Base-by-base conservation (phyloP, 2,888 invertebrate genomes). In the Apocheima hispidaria region DNA sequence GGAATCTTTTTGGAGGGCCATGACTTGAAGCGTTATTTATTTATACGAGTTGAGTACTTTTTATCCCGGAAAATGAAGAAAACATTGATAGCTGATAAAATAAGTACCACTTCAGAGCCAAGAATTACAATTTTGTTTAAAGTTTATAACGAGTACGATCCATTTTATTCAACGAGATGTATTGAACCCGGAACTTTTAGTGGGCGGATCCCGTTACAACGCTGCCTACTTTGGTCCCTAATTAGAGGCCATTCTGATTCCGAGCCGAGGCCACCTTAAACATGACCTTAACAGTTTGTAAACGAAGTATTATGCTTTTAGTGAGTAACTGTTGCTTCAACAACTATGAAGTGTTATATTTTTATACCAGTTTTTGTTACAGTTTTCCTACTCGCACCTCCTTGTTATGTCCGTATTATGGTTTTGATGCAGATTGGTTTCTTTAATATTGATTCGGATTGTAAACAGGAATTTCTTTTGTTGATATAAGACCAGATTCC, bases 141-240 rank as follows among this genome's bases (percentile, higher is more conserved):
- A 6, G 14, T 14, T 14, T 35, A 38, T 18, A 18, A 4, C 20
- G 4, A 10, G 20, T 38, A 16, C 16, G 10, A 38, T 20, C 20
- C 41, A n/a, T 12, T 18, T 46, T 12, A 18, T n/a, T 18, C 9
- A 44, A 9, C 7, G 30, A 20, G 30, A 30, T 61, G 65, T 71
- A 64, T 70, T 65, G 65, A 71, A 75, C 78, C 72, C 79, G 75
- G 77, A 78, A 76, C 72, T 63, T 30, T 30, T 9, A 40, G 70
- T 71, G 66, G 71, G 71, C 60, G 71, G 60, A 56, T 51, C 53
- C 71, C 68, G 69, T 69, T 68, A 69, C 57, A 38, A 46, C 9
- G 53, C 53, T 66, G 61, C 67, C 68, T 66, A 68, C 70, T 60
- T 52, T 50, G 41, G 40, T 20, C 63, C 63, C 59, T 64, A 67